Evolutionary conservation across 1,140 invertebrate species (phyloP).

Genomic region (Bombus superbus): DNA sequence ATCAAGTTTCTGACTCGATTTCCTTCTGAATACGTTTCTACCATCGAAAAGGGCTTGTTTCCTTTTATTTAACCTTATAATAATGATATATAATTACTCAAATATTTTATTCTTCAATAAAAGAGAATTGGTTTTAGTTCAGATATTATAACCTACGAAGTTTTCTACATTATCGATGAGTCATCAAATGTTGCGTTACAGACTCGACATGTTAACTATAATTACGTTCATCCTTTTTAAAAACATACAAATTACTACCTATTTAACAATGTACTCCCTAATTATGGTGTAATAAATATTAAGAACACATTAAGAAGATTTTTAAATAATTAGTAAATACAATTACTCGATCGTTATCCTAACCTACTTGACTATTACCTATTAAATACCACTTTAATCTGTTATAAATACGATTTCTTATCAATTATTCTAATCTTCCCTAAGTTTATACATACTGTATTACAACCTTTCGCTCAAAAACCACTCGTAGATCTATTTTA

Average conservation of each 20-base stretch:
- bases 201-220: conserved; percentile 9
- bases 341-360: not conserved
- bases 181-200: not conserved
- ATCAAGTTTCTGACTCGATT: too few relatives aligned
- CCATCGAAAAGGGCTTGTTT: not conserved
- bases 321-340: not conserved
- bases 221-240: not conserved
- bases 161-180: not conserved
- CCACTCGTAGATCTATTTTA: not conserved
- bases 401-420: too few relatives aligned
- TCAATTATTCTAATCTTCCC: not conserved
- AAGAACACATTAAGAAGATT: conserved; percentile 14
- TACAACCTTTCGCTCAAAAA: not conserved
- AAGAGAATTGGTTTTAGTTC: not conserved
- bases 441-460: not conserved
- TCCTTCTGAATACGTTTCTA: not conserved
- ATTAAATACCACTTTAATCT: not conserved
- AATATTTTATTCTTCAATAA: not conserved
- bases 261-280: too few relatives aligned
- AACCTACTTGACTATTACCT: not conserved
- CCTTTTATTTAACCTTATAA: not conserved
- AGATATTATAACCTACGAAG: not conserved
- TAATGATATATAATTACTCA: not conserved
- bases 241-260: not conserved
- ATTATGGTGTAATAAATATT: conserved; percentile 29